A percentile compares a stretch with the other conserved stretches of the same genome.
Evolutionary conservation across 2,888 invertebrate genomes (phyloP).

Genomic region (Frankliniella fusca): DNA sequence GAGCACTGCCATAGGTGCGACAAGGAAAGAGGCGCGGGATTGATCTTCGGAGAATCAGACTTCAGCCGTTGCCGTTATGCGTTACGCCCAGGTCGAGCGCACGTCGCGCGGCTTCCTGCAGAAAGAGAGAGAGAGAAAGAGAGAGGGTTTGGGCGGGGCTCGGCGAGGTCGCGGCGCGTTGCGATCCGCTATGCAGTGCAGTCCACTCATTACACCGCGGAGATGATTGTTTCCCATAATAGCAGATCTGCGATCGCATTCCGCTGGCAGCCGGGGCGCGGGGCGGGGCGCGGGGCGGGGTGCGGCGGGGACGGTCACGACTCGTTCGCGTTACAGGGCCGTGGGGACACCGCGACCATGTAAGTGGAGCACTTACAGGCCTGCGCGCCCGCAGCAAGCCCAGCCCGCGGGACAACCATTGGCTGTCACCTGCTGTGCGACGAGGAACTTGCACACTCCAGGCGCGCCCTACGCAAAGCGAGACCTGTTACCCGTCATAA

Average conservation of each 20-base stretch:
- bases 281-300: neutral
- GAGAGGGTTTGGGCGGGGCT: neutral
- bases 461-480: neutral
- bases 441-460: neutral
- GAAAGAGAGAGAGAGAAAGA: neutral
- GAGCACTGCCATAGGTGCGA: too few relatives aligned
- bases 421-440: too few relatives aligned
- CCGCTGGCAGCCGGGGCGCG: neutral
- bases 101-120: neutral
- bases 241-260: neutral
- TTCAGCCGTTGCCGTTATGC: too few relatives aligned
- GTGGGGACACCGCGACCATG: neutral
- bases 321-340: neutral
- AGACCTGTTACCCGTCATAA: neutral
- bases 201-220: neutral
- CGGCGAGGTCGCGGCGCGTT: neutral
- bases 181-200: neutral
- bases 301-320: neutral
- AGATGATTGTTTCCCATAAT: slow-evolving; percentile 20
- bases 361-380: too few relatives aligned
- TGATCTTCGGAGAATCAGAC: too few relatives aligned
- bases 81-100: too few relatives aligned
- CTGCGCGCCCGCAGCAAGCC: too few relatives aligned
- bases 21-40: too few relatives aligned
- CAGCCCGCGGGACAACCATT: too few relatives aligned